Percentiles rank a stretch among this genome's conserved stretches.
phyloP scores from a whole-genome alignment of 2,113 vertebrate genomes.

The Hylia prasina region DNA sequence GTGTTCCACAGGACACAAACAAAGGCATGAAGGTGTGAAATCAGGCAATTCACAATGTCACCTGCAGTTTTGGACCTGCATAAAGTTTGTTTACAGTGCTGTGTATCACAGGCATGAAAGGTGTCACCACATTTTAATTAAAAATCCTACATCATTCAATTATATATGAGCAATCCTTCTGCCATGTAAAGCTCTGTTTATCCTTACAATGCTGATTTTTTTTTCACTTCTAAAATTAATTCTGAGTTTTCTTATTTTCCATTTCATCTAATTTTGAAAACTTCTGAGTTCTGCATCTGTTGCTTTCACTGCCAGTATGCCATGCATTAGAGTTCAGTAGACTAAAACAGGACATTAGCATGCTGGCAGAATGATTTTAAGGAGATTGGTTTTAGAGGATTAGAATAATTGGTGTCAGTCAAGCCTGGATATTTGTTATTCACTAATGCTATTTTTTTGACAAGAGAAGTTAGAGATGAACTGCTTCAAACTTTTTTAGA shows the following conservation, averaged over 20 bases:
- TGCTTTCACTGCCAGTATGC: background rate
- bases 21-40: background rate
- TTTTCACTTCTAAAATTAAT: background rate
- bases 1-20: background rate
- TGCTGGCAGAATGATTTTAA: background rate
- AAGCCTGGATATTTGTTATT: background rate
- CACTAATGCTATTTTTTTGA: background rate
- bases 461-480: background rate
- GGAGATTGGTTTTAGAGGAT: background rate
- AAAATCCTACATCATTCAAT: background rate
- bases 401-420: background rate
- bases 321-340: background rate
- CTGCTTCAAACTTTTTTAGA: background rate
- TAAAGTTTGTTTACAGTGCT: background rate
- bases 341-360: background rate
- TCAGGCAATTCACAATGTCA: background rate
- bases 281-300: background rate
- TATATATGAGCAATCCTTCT: background rate
- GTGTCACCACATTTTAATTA: background rate
- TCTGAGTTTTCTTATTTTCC: background rate
- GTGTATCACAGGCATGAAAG: background rate
- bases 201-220: background rate
- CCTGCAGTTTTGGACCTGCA: background rate
- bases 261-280: background rate
- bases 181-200: background rate